Evolutionary conservation across 2,797 vertebrate species (phyloP).

Genomic region (Spizella passerina): DNA sequence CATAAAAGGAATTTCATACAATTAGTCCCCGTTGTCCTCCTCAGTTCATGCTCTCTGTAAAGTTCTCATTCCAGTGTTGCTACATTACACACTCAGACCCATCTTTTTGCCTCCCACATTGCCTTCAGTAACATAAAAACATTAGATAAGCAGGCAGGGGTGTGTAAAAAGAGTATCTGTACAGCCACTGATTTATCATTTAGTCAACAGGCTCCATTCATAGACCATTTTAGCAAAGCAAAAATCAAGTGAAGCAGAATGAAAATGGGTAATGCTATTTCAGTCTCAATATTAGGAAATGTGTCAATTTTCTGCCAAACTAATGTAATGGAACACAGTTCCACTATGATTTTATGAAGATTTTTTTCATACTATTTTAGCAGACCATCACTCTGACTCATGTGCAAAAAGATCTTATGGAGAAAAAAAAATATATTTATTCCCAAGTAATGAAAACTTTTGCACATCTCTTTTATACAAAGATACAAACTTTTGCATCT

Average conservation of each 20-base stretch:
- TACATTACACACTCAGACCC: background rate
- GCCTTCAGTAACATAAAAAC: background rate
- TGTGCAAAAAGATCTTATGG: background rate
- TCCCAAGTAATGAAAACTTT: background rate
- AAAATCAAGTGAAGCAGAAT: background rate
- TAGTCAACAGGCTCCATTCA: background rate
- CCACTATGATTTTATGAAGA: background rate
- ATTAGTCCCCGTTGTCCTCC: conserved; percentile 43
- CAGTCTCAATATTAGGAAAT: background rate
- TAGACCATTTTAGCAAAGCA: background rate
- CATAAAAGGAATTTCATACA: conserved; percentile 66
- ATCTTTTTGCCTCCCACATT: conserved; percentile 7
- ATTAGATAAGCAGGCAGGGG: background rate
- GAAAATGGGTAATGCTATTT: background rate
- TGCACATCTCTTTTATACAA: background rate
- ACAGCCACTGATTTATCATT: background rate
- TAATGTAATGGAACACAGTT: background rate
- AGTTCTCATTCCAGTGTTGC: background rate
- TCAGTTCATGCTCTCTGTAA: background rate
- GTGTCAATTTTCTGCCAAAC: background rate
- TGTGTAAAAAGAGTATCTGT: background rate
- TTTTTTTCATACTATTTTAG: background rate
- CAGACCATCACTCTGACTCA: background rate
- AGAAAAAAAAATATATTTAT: background rate
- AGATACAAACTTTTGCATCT: background rate